Evolutionary conservation across 2,113 vertebrate genomes (phyloP).

Genomic region (Orthonyx spaldingii): DNA sequence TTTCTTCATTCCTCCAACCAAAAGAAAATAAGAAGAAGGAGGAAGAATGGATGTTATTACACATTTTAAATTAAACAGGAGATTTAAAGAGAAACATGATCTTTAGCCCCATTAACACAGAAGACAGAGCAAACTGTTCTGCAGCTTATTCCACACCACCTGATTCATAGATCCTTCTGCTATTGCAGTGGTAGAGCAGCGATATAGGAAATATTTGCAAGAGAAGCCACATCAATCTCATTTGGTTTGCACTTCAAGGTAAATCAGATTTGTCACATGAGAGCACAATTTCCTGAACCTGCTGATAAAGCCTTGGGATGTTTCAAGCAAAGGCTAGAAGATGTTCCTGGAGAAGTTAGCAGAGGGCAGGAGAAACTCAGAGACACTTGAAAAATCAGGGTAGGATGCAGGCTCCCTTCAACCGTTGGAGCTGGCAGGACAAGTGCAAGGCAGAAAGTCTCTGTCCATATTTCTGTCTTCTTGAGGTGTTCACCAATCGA

Average conservation of each 20-base stretch:
- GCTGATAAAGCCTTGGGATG: neutral
- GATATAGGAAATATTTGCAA: neutral
- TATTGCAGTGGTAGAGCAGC: neutral
- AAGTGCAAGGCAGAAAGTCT: neutral
- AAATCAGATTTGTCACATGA: neutral
- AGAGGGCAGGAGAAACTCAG: neutral
- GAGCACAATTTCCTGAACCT: neutral
- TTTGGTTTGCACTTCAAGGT: neutral
- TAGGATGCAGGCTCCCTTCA: neutral
- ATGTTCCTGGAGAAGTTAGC: neutral
- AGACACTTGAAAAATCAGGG: neutral
- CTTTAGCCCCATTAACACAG: neutral
- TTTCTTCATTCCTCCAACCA: neutral
- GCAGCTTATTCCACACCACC: neutral
- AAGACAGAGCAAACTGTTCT: neutral
- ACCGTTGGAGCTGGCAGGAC: neutral
- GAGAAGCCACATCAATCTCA: neutral
- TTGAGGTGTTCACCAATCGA: neutral
- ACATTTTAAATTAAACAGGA: neutral
- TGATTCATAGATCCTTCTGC: neutral
- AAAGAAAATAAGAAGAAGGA: neutral
- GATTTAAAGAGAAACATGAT: neutral
- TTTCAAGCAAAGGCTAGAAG: neutral
- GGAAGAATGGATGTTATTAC: neutral
- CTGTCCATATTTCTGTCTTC: neutral